These are phyloP conservation scores for Morphnarchus princeps DNA, from an alignment of 2,113 vertebrate genomes.

Conservation along the genomic window DNA sequence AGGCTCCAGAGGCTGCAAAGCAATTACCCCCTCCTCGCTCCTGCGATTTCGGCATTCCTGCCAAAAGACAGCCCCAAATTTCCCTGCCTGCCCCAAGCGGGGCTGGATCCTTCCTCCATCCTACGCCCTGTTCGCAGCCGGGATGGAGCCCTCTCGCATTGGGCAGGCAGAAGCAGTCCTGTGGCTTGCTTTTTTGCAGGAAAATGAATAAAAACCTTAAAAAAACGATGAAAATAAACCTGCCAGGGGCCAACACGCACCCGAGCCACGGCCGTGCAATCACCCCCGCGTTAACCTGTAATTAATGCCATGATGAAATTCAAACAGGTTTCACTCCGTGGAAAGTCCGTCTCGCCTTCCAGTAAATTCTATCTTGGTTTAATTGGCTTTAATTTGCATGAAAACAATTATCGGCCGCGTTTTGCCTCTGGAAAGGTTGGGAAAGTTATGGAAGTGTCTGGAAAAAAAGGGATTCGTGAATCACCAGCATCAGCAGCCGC, in stretches of 20 bases:
- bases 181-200: neutral
- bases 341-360: neutral
- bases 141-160: neutral
- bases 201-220: neutral
- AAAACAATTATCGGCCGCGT: neutral
- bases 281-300: neutral
- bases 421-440: slow-evolving; percentile 7
- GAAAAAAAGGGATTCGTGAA: neutral
- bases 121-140: accelerated
- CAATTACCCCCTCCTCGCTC: neutral
- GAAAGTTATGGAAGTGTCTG: slow-evolving; percentile 25
- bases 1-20: neutral
- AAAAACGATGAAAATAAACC: neutral
- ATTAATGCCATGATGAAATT: neutral
- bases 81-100: neutral
- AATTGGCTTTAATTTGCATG: slow-evolving; percentile 28
- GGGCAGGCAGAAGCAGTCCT: neutral
- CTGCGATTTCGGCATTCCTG: neutral
- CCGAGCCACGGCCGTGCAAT: neutral
- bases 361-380: neutral
- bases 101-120: neutral
- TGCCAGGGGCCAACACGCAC: neutral
- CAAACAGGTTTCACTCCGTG: neutral
- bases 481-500: neutral
- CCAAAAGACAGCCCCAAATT: neutral